Evolutionary conservation across 64 coral and sea anemone genomes (phyloP).

Genomic region (Montipora sp.): DNA sequence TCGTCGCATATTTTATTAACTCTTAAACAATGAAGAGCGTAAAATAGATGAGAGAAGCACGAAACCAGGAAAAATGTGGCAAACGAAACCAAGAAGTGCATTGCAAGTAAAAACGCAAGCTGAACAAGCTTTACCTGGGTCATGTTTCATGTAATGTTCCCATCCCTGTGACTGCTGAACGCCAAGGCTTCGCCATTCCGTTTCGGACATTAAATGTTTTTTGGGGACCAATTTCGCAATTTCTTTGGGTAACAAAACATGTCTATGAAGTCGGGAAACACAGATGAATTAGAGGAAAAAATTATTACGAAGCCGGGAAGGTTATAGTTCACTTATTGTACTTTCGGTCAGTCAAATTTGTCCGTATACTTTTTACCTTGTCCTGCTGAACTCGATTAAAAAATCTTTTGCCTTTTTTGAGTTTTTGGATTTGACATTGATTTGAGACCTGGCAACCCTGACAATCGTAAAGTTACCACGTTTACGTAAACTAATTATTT

Average conservation of each 20-base stretch:
- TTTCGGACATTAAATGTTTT: constrained; percentile 67
- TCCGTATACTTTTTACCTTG: too few species aligned
- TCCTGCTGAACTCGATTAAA: too few species aligned
- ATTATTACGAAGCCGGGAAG: not conserved
- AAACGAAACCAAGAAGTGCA: not conserved
- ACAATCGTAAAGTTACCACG: too few species aligned
- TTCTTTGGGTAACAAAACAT: constrained; percentile 63
- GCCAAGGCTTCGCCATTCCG: constrained; percentile 77
- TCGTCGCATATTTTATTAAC: too few species aligned
- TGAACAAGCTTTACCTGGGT: constrained; percentile 21
- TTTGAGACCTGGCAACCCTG: too few species aligned
- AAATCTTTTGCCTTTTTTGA: too few species aligned
- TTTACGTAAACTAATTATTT: too few species aligned
- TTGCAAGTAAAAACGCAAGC: not conserved
- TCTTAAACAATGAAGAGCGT: too few species aligned
- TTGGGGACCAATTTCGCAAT: constrained; percentile 56
- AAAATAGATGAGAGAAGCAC: too few species aligned
- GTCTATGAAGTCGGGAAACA: constrained; percentile 10
- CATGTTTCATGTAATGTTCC: constrained; percentile 80
- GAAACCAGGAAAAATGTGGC: too few species aligned
- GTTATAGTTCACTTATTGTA: not conserved
- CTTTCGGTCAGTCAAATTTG: too few species aligned
- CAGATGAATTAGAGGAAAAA: not conserved
- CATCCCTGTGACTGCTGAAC: constrained; percentile 80
- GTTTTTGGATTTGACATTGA: too few species aligned